Base-by-base conservation (phyloP, 2,797 vertebrate genomes). In the Channallabes apus region DNA sequence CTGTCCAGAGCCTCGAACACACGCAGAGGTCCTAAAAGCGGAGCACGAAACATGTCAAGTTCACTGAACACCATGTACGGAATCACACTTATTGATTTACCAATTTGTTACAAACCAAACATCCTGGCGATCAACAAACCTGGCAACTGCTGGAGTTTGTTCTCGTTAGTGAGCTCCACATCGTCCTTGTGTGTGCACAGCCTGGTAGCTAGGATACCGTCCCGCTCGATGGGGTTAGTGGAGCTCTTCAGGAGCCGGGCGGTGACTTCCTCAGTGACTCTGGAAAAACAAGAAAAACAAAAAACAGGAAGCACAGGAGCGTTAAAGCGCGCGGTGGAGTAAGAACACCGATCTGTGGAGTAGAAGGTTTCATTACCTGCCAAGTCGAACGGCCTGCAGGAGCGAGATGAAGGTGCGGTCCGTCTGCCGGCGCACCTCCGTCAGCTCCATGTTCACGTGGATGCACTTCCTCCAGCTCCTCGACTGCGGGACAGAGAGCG, bases 161-260 rank as follows among this genome's bases (percentile, higher is more conserved):
- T 96, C 85, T 97, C 93, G 0, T 99, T 99, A 11, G 97, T 99
- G 78, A 97, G 91, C 88, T 97, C 97, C 84, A 99, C 98, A 0
- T 99, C 98, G 59, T 98, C 96, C 91, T 97, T 99, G 92, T 99
- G 98, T 0, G 98, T 99, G 91, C 98, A 99, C 59, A 99, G 95
- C 84, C 96, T 94, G 0, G 98, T 99, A 22, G 98, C 98, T 87
- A 99, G 91, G 87, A 99, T 98, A 59, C 97, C 98, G 9, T 99
- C 96, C 80, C 87, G 93, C 90, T 97, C 97, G 2, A 99, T 96
- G 69, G 88, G 93, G 88, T 97, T 96, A 85, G 93, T 89, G 80
- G 96, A 92, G 0, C 97, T 99, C 84, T 92, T 91, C 88, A 92
- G 91, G 86, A 99, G 93, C 90, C 94, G 94, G 4, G 89, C 88